A percentile compares a stretch with the other conserved stretches of the same genome.
Evolutionary conservation across 1,140 invertebrate species (phyloP).

Genomic region (Ephestia elutella): DNA sequence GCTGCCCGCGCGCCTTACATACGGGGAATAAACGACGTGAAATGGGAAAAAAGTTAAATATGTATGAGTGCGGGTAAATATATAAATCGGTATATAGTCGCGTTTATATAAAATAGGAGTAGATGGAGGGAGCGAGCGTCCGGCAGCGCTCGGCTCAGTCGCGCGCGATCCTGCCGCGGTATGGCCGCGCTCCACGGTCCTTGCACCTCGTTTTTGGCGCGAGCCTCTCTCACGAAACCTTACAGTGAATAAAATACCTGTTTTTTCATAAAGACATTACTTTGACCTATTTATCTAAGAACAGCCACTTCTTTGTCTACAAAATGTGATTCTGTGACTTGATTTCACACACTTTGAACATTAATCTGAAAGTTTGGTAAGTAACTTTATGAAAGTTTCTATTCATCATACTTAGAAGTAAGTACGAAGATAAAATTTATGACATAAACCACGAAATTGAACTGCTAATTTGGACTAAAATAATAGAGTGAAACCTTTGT

Average conservation of each 20-base stretch:
- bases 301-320: neutral
- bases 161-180: slow-evolving; percentile 36
- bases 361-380: neutral
- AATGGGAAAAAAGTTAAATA: slow-evolving; percentile 74
- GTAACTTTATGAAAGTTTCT: neutral
- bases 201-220: slow-evolving; percentile 21
- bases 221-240: slow-evolving; percentile 17
- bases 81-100: slow-evolving; percentile 72
- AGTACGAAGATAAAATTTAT: too few relatives aligned
- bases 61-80: slow-evolving; percentile 74
- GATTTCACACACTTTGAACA: neutral
- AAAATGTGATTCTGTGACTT: neutral
- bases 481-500: too few relatives aligned
- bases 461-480: too few relatives aligned
- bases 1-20: slow-evolving; percentile 49
- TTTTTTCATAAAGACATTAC: too few relatives aligned
- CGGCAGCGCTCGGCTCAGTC: slow-evolving; percentile 46
- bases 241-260: neutral
- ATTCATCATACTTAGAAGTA: neutral
- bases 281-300: too few relatives aligned
- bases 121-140: slow-evolving; percentile 51
- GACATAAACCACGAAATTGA: too few relatives aligned
- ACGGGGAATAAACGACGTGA: slow-evolving; percentile 69
- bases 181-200: slow-evolving; percentile 19
- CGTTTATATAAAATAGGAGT: slow-evolving; percentile 63